Conservation (phyloP, 2,888 invertebrate genomes). For the Chymomyza caudatula region DNA sequence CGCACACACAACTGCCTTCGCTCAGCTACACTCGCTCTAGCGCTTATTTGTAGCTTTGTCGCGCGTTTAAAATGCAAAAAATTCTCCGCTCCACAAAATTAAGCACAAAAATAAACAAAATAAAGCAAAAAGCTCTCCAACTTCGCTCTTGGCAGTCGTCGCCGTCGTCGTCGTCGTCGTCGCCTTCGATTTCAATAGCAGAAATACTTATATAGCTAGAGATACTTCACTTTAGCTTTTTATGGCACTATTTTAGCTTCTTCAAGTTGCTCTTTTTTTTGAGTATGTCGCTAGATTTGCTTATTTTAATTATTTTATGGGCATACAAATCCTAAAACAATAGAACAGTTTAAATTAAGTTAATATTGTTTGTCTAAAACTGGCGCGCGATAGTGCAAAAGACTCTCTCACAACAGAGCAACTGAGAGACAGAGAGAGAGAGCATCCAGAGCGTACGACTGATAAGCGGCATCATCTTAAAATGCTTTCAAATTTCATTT, state of each 20-base stretch:
- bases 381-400: not conserved
- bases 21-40: slow-evolving; percentile 30
- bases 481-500: slow-evolving; percentile 7
- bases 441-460: not conserved
- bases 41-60: slow-evolving; percentile 57
- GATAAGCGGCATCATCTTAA: not conserved
- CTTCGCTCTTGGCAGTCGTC: slow-evolving; percentile 23
- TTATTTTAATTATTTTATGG: not conserved
- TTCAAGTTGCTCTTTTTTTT: slow-evolving; percentile 1
- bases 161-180: slow-evolving; percentile 46
- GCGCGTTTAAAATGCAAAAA: slow-evolving; percentile 24
- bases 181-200: slow-evolving; percentile 68
- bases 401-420: not conserved
- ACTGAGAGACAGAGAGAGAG: too few relatives aligned
- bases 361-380: not conserved
- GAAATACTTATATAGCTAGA: slow-evolving; percentile 37
- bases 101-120: slow-evolving; percentile 56
- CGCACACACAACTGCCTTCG: not conserved
- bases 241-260: slow-evolving; percentile 34
- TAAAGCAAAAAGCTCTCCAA: slow-evolving; percentile 50
- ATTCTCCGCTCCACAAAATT: slow-evolving; percentile 40
- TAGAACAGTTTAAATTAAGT: not conserved
- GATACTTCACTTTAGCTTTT: slow-evolving; percentile 41
- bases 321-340: not conserved
- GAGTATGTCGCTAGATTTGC: not conserved